phyloP scores from a whole-genome alignment of 2,888 invertebrate genomes.

The Conops quadrifasciatus region DNA sequence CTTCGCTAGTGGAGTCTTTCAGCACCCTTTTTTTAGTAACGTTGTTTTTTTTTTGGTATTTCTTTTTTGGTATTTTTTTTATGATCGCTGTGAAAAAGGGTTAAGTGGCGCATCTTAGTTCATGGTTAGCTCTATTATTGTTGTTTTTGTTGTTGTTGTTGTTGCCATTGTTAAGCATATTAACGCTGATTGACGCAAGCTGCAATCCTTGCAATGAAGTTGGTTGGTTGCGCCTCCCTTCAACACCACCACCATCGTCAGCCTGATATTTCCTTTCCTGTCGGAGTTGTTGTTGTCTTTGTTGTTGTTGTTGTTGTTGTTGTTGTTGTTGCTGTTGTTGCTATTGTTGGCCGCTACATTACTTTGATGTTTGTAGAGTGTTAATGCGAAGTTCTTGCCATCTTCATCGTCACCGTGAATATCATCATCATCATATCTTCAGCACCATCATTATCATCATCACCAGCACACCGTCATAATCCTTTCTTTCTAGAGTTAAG shows the following conservation, averaged over 20 bases:
- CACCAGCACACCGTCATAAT: not conserved
- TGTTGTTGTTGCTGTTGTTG: too few species aligned
- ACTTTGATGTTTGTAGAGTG: slow-evolving; percentile 27
- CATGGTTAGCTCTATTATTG: not conserved
- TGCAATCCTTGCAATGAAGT: slow-evolving; percentile 14
- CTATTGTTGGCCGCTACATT: slow-evolving; percentile 13
- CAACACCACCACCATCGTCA: not conserved
- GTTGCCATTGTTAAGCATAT: slow-evolving; percentile 17
- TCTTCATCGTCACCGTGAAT: not conserved
- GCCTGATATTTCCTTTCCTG: slow-evolving; percentile 12
- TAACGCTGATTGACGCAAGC: slow-evolving; percentile 26
- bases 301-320: too few species aligned
- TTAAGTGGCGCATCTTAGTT: slow-evolving; percentile 27
- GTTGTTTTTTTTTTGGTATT: not conserved
- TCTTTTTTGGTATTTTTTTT: not conserved
- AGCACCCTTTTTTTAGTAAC: not conserved
- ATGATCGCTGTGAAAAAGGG: not conserved
- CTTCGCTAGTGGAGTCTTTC: not conserved
- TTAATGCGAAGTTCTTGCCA: slow-evolving; percentile 8
- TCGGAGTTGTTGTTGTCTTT: not conserved
- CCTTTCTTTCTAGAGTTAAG: too few species aligned
- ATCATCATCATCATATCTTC: not conserved
- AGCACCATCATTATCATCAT: not conserved
- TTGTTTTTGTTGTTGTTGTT: not conserved
- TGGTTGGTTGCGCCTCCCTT: not conserved